phyloP scores from a whole-genome alignment of 23 tunicate species.

The Oikopleura albicans region DNA sequence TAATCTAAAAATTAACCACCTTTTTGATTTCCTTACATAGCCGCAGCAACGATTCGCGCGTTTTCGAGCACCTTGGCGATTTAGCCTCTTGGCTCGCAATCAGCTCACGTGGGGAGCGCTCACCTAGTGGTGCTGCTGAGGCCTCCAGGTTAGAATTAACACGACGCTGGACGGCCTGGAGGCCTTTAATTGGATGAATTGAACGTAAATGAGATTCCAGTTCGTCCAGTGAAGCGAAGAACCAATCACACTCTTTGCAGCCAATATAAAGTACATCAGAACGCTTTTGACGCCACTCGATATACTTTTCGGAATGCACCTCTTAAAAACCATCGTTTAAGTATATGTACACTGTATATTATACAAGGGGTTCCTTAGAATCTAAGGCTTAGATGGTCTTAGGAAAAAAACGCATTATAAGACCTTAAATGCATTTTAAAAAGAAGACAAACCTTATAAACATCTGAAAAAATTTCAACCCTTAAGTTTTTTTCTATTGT shows the following conservation, averaged over 20 bases:
- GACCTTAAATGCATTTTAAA: too few relatives aligned
- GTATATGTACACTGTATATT: too few relatives aligned
- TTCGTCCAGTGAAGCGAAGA: conserved; percentile 5
- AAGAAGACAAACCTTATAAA: too few relatives aligned
- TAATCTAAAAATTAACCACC: too few relatives aligned
- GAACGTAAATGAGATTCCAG: neutral
- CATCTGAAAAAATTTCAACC: too few relatives aligned
- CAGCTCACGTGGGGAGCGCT: neutral
- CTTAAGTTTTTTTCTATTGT: too few relatives aligned
- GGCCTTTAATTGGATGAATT: neutral
- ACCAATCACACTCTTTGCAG: neutral
- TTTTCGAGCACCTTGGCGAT: neutral
- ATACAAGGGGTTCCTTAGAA: too few relatives aligned
- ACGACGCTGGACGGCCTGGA: neutral
- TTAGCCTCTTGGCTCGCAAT: neutral
- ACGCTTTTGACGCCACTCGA: neutral
- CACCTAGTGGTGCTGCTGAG: neutral
- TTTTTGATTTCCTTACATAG: neutral
- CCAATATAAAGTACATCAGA: neutral
- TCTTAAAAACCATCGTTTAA: neutral
- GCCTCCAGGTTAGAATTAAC: neutral
- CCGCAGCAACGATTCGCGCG: neutral
- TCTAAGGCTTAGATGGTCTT: neutral
- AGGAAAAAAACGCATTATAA: too few relatives aligned
- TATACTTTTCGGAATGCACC: neutral